Percentiles rank a stretch among this genome's conserved stretches.
phyloP scores from a whole-genome alignment of 2,888 invertebrate genomes.

The Eurytoma californica region DNA sequence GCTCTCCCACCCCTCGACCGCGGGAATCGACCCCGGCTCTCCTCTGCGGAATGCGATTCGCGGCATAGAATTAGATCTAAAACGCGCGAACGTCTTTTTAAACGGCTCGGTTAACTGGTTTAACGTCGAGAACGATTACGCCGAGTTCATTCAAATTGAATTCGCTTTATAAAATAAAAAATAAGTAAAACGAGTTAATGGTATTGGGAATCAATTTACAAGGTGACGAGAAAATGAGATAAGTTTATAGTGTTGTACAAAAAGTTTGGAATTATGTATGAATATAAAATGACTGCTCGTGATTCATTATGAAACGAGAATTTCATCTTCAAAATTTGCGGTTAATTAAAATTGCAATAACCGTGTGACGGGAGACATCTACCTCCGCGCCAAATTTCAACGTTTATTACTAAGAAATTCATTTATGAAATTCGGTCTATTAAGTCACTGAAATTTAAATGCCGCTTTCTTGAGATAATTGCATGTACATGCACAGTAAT shows the following conservation, averaged over 20 bases:
- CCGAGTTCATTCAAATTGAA: too few relatives aligned
- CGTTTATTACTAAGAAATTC: constrained; percentile 3
- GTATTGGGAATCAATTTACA: too few relatives aligned
- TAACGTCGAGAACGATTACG: too few relatives aligned
- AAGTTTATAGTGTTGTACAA: too few relatives aligned
- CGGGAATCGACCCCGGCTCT: not conserved
- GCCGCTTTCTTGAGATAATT: too few relatives aligned
- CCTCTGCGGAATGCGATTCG: not conserved
- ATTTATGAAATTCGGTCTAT: not conserved
- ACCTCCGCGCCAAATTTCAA: not conserved
- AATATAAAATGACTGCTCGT: not conserved
- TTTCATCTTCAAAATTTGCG: constrained; percentile 22
- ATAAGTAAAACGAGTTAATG: too few relatives aligned
- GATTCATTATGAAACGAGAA: not conserved
- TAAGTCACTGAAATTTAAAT: not conserved
- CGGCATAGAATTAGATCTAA: not conserved
- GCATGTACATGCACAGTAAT: too few relatives aligned
- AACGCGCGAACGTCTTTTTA: not conserved
- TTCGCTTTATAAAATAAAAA: too few relatives aligned
- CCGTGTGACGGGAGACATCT: constrained; percentile 9
- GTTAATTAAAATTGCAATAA: constrained; percentile 26
- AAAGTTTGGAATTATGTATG: not conserved
- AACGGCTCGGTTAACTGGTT: too few relatives aligned
- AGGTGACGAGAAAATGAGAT: too few relatives aligned
- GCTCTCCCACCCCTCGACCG: not conserved